Percentiles rank a stretch among this genome's conserved stretches.
Evolutionary conservation across 2,888 invertebrate species (phyloP).

Genomic region (Conistra vaccinii): DNA sequence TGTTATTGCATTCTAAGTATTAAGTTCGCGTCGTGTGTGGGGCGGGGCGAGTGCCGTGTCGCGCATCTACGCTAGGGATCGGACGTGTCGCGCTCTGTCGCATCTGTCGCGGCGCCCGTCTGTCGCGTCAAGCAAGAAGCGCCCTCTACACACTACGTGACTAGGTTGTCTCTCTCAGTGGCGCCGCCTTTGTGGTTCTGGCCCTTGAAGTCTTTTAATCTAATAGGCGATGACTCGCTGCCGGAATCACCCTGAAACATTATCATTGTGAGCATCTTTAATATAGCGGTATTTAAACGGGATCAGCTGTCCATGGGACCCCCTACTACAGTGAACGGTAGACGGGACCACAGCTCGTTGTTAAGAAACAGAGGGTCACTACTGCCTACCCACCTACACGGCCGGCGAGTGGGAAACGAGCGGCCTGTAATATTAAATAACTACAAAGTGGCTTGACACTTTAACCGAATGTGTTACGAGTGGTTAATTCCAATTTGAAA

Average conservation of each 20-base stretch:
- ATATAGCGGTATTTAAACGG: background rate
- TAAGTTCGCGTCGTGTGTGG: constrained; percentile 64
- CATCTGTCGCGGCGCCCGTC: constrained; percentile 35
- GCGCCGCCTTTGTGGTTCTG: constrained; percentile 85
- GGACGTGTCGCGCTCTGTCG: constrained; percentile 40
- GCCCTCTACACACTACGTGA: constrained; percentile 77
- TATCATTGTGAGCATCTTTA: background rate
- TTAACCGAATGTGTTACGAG: background rate
- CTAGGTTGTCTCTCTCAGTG: constrained; percentile 83
- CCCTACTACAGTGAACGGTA: background rate
- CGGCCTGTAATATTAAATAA: background rate
- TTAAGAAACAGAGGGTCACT: background rate
- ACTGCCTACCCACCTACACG: background rate
- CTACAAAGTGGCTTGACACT: background rate
- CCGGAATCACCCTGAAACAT: constrained; percentile 91
- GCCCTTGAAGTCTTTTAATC: constrained; percentile 88
- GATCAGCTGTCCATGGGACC: background rate
- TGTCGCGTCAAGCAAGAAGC: constrained; percentile 56
- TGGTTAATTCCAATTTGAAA: background rate
- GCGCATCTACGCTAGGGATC: constrained; percentile 55
- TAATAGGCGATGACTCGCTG: constrained; percentile 92
- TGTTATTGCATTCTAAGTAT: constrained; percentile 88
- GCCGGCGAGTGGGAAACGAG: background rate
- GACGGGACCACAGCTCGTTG: background rate
- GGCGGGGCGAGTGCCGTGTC: constrained; percentile 59